These are phyloP conservation scores for Hirtodrosophila cameraria DNA, from an alignment of 2,888 invertebrate genomes.

Conservation along the genomic window DNA sequence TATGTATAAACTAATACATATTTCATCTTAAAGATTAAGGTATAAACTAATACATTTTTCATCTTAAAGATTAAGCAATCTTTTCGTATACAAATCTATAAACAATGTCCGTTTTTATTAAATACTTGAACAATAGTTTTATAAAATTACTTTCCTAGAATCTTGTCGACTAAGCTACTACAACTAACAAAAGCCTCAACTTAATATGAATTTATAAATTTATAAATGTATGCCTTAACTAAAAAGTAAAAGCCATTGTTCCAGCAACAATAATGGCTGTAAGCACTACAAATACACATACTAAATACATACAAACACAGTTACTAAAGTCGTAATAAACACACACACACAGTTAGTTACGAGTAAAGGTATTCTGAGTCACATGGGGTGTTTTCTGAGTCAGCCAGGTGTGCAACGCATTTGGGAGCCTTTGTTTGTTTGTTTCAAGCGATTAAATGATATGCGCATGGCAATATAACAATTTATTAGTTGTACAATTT, in stretches of 20 bases:
- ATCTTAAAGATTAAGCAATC: neutral
- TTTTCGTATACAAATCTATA: neutral
- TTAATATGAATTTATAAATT: neutral
- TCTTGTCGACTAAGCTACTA: neutral
- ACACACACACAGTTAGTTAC: neutral
- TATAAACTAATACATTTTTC: no score
- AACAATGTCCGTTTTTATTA: neutral
- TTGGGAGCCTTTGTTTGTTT: slow-evolving; percentile 3
- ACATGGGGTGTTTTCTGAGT: slow-evolving; percentile 33
- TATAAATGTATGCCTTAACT: no score
- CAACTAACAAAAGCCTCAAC: slow-evolving; percentile 4
- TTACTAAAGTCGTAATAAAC: slow-evolving; percentile 4
- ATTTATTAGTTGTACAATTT: slow-evolving; percentile 8
- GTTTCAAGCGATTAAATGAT: slow-evolving; percentile 9
- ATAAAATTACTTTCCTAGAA: slow-evolving; percentile 1
- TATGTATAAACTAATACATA: no score
- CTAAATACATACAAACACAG: neutral
- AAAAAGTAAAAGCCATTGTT: slow-evolving; percentile 1
- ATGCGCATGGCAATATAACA: slow-evolving; percentile 9
- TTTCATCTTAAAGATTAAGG: no score
- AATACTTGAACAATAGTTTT: slow-evolving; percentile 19
- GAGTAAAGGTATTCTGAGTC: slow-evolving; percentile 16
- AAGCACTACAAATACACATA: neutral
- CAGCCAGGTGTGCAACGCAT: slow-evolving; percentile 26
- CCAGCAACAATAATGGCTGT: neutral